Evolutionary conservation across 2,113 vertebrate genomes (phyloP).

Genomic region (Protobothrops flavoviridis): DNA sequence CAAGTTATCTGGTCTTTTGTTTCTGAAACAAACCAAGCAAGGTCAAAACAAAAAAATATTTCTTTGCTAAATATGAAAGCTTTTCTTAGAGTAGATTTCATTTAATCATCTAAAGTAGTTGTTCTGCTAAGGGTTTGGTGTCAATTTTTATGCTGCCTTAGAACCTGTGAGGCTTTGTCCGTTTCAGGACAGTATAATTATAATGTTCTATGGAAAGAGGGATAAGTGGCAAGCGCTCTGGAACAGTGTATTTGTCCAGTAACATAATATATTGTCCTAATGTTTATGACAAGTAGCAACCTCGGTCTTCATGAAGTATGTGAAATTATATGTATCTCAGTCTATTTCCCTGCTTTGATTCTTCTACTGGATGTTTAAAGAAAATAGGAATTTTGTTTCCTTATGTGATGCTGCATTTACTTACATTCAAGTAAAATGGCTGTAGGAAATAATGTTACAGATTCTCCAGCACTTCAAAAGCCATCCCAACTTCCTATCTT

Average conservation of each 20-base stretch:
- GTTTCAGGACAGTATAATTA: background rate
- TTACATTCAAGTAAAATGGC: background rate
- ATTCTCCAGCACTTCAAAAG: background rate
- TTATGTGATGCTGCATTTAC: background rate
- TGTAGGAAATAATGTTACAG: background rate
- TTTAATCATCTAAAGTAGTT: slow-evolving; percentile 3
- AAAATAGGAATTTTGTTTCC: background rate
- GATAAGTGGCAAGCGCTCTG: accelerated
- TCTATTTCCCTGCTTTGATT: background rate
- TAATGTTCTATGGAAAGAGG: background rate
- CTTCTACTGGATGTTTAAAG: background rate
- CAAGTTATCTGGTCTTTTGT: background rate
- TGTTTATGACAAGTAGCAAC: slow-evolving; percentile 5
- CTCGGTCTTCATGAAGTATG: background rate
- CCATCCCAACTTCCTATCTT: background rate
- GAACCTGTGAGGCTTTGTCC: background rate
- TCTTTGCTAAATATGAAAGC: background rate
- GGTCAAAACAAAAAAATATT: background rate
- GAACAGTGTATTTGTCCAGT: background rate
- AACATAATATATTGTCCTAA: background rate
- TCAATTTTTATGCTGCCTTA: slow-evolving; percentile 11
- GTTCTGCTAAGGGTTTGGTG: background rate
- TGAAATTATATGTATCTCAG: background rate
- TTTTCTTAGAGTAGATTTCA: background rate
- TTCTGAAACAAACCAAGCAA: slow-evolving; percentile 19